Evolutionary conservation across 2,113 vertebrate genomes (phyloP).

Genomic region (Phaethon lepturus): DNA sequence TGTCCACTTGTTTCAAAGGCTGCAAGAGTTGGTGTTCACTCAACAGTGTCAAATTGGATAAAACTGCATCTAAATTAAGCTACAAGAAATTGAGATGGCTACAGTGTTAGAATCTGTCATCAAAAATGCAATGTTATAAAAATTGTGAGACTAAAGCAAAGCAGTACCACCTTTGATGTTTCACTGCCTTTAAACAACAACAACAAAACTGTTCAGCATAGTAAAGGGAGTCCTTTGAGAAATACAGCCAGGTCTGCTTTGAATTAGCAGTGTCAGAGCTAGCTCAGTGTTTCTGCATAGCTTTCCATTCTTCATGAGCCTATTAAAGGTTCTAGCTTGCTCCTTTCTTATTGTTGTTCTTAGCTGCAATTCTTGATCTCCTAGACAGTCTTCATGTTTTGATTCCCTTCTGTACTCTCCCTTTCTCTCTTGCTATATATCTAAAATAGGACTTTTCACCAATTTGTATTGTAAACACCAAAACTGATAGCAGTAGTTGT

Average conservation of each 20-base stretch:
- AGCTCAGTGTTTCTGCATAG: background rate
- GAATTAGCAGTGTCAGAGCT: background rate
- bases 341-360: background rate
- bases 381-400: background rate
- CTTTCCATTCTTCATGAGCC: background rate
- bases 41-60: background rate
- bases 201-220: background rate
- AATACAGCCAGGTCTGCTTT: background rate
- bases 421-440: background rate
- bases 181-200: slow-evolving; percentile 23
- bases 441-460: background rate
- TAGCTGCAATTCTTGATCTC: background rate
- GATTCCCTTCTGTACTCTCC: background rate
- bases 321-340: background rate
- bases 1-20: background rate
- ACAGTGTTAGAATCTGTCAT: background rate
- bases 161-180: background rate
- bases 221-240: background rate
- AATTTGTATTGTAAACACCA: background rate
- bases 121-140: background rate
- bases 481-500: background rate
- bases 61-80: background rate
- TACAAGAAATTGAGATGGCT: background rate
- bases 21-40: background rate
- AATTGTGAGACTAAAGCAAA: background rate